phyloP scores from a whole-genome alignment of 2,113 vertebrate genomes.

The Microtus ochrogaster region DNA sequence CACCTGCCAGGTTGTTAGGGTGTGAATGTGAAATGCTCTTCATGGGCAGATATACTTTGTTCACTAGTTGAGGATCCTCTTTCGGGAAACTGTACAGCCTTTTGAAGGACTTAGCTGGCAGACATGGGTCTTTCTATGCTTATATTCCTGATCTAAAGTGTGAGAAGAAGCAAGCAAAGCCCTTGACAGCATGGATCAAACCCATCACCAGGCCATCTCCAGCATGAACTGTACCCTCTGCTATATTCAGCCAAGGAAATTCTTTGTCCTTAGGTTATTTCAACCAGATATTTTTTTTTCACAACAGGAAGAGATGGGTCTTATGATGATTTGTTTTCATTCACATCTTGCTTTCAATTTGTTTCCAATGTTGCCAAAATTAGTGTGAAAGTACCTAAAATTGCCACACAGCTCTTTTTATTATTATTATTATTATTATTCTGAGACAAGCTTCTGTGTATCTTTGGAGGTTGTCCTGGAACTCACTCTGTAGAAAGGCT shows the following conservation, averaged over 20 bases:
- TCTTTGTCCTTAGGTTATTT: not conserved
- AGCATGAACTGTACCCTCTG: not conserved
- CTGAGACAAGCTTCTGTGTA: too few relatives aligned
- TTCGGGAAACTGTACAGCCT: not conserved
- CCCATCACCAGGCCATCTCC: too few relatives aligned
- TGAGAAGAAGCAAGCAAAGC: not conserved
- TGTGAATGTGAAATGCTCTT: not conserved
- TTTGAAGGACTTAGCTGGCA: not conserved
- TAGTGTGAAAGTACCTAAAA: not conserved
- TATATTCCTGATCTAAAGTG: not conserved
- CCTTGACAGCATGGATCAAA: not conserved
- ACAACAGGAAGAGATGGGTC: too few relatives aligned
- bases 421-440: too few relatives aligned
- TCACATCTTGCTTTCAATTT: not conserved
- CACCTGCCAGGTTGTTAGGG: too few relatives aligned
- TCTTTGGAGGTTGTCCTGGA: too few relatives aligned
- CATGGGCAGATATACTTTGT: not conserved
- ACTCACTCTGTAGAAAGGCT: too few relatives aligned
- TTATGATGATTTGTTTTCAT: not conserved
- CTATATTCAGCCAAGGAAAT: not conserved
- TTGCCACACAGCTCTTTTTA: too few relatives aligned
- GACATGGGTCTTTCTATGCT: not conserved
- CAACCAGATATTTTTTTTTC: not conserved
- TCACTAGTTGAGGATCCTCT: not conserved
- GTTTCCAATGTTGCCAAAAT: not conserved